Evolutionary conservation across 2,113 vertebrate species (phyloP).

Genomic region (Loxodonta africana): DNA sequence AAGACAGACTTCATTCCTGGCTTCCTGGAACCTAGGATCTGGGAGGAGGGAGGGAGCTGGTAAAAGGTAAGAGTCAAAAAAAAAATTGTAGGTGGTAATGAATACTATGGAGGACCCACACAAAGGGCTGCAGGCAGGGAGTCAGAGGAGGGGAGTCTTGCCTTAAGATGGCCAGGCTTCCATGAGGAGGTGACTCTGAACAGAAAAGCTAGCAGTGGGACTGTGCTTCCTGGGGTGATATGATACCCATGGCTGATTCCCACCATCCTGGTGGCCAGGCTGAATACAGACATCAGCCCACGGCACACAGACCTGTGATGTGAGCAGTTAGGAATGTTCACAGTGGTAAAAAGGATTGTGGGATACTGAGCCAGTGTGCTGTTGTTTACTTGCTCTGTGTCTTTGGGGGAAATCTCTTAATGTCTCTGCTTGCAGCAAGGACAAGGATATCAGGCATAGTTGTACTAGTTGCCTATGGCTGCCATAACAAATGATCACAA

Average conservation of each 20-base stretch:
- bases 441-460: neutral
- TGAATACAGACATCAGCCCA: neutral
- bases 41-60: neutral
- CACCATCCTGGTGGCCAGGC: neutral
- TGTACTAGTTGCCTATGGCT: neutral
- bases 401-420: neutral
- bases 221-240: neutral
- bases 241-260: neutral
- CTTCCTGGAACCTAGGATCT: neutral
- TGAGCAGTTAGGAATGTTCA: neutral
- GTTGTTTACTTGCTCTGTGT: neutral
- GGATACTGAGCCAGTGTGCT: neutral
- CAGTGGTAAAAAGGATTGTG: neutral
- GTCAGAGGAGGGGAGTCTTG: neutral
- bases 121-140: fast-evolving
- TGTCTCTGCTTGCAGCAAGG: neutral
- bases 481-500: neutral
- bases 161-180: neutral
- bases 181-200: neutral
- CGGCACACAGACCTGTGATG: neutral
- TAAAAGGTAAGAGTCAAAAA: neutral
- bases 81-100: neutral
- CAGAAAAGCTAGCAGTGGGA: neutral
- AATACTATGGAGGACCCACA: too few species aligned
- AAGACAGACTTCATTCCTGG: neutral